A percentile compares a stretch with the other conserved stretches of the same genome.
These are phyloP conservation scores for Cherax quadricarinatus DNA, from an alignment of 1,140 invertebrate species.

Conservation along the genomic window DNA sequence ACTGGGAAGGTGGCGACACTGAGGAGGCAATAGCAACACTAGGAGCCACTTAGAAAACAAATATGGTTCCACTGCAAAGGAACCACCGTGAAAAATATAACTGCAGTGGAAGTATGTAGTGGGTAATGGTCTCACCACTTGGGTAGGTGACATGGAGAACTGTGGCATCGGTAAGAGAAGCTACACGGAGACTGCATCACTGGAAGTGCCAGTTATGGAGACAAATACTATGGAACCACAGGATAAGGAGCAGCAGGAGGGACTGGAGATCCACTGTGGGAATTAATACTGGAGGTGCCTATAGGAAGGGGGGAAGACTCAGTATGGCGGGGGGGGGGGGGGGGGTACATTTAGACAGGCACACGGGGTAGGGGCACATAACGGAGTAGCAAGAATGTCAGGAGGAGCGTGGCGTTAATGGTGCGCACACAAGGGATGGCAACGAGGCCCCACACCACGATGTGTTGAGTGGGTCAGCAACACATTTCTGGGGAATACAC, in stretches of 20 bases:
- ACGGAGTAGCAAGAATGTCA: slow-evolving; percentile 35
- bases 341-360: slow-evolving; percentile 1
- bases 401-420: slow-evolving; percentile 8
- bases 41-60: slow-evolving; percentile 43
- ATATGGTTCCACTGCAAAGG: neutral
- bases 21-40: slow-evolving; percentile 28
- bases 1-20: slow-evolving; percentile 22
- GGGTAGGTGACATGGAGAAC: too few relatives aligned
- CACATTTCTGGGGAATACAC: neutral
- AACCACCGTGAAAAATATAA: neutral
- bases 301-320: neutral
- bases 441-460: neutral
- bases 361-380: slow-evolving; percentile 31
- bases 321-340: neutral
- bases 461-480: neutral
- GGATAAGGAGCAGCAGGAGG: too few relatives aligned
- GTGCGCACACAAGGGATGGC: slow-evolving; percentile 33
- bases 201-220: too few relatives aligned
- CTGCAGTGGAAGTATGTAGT: slow-evolving; percentile 2
- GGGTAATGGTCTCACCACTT: too few relatives aligned
- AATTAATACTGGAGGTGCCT: neutral
- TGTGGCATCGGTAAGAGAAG: too few relatives aligned
- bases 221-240: too few relatives aligned
- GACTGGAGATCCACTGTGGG: neutral
- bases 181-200: too few relatives aligned